These are phyloP conservation scores for Cricetomys ansorgei DNA, from an alignment of 2,113 vertebrate species.

Conservation along the genomic window DNA sequence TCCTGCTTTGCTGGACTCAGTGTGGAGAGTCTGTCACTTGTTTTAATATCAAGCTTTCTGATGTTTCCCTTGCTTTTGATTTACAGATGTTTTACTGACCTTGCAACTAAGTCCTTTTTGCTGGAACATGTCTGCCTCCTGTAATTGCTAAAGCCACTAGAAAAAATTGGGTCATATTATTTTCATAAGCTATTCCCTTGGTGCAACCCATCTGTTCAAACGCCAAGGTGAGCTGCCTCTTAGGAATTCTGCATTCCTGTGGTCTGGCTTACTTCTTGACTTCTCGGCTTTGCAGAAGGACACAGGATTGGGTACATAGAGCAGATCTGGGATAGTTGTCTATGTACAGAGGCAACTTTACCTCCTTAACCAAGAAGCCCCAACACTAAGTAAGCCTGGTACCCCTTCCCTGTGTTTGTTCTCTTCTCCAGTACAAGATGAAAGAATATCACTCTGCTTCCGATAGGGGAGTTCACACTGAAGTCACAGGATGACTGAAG, in stretches of 20 bases:
- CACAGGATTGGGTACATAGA: rapidly evolving
- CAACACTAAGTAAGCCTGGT: not conserved
- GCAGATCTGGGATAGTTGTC: not conserved
- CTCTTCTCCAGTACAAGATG: not conserved
- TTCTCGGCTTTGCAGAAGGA: not conserved
- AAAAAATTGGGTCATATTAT: conserved; percentile 15
- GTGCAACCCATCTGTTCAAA: conserved; percentile 24
- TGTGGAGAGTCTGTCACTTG: not conserved
- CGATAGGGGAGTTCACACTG: conserved; percentile 18
- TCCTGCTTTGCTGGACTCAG: not conserved
- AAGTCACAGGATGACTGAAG: conserved; percentile 63
- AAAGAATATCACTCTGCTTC: not conserved
- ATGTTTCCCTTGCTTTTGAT: not conserved
- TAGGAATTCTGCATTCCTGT: conserved; percentile 1
- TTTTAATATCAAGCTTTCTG: conserved; percentile 56
- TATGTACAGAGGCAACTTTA: not conserved
- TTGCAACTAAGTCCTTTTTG: conserved; percentile 56
- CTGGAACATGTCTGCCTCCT: conserved; percentile 61
- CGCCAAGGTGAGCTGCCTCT: not conserved
- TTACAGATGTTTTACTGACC: conserved; percentile 6
- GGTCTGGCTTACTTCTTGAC: not conserved
- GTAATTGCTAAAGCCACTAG: conserved; percentile 54
- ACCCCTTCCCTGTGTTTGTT: not conserved
- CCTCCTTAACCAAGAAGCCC: not conserved
- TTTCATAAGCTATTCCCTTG: not conserved